Evolutionary conservation across 2,797 vertebrate species (phyloP).

Genomic region (Coccyzus lansbergi): DNA sequence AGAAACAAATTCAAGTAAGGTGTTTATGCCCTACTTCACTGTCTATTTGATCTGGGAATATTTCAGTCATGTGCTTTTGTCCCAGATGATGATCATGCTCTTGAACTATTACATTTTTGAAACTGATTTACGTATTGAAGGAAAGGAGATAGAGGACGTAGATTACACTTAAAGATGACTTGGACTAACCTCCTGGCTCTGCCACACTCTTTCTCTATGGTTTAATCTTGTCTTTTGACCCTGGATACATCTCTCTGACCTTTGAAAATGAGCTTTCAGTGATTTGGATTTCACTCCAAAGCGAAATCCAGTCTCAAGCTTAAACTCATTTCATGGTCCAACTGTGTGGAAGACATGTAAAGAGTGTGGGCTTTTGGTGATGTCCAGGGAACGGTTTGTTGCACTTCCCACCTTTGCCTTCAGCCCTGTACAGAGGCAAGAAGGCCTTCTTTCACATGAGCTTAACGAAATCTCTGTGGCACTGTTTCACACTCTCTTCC

Average conservation of each 20-base stretch:
- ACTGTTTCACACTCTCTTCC: neutral
- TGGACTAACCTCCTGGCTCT: neutral
- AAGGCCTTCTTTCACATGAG: neutral
- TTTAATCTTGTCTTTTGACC: neutral
- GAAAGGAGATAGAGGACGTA: neutral
- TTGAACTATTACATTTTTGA: neutral
- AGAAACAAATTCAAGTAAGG: neutral
- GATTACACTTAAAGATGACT: neutral
- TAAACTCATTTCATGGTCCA: neutral
- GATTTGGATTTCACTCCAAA: too few relatives aligned
- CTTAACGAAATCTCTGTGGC: neutral
- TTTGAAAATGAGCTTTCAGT: neutral
- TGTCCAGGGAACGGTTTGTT: neutral
- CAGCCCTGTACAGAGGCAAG: neutral
- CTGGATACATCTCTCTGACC: neutral
- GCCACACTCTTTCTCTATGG: neutral
- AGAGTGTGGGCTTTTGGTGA: neutral
- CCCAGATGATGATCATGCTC: neutral
- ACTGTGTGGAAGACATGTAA: neutral
- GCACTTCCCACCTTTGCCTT: neutral
- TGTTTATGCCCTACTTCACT: neutral
- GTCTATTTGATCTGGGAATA: neutral
- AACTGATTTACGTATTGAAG: neutral
- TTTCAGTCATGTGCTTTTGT: neutral
- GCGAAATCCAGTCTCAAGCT: neutral